Evolutionary conservation across 2,888 invertebrate species (phyloP).

Genomic region (Escarpia spicata): DNA sequence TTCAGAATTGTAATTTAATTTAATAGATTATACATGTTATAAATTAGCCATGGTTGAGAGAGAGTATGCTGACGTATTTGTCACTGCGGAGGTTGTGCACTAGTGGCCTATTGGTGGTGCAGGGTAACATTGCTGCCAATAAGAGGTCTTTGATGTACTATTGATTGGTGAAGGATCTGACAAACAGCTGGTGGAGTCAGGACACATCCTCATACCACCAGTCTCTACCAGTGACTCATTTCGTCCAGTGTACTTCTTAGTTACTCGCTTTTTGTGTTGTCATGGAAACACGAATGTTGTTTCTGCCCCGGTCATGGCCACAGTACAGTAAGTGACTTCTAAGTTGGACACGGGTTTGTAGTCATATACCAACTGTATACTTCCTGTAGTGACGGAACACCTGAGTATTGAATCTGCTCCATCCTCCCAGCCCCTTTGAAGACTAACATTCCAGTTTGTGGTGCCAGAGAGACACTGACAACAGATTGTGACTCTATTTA

Average conservation of each 20-base stretch:
- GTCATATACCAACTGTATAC: no score
- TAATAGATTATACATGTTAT: background rate
- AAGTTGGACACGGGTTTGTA: background rate
- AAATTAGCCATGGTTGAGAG: background rate
- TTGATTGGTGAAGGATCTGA: background rate
- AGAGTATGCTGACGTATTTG: background rate
- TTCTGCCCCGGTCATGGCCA: background rate
- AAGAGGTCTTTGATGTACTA: background rate
- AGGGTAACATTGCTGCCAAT: background rate
- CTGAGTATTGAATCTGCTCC: no score
- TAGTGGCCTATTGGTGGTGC: background rate
- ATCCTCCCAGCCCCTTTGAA: no score
- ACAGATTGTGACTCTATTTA: no score
- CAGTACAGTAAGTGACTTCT: background rate
- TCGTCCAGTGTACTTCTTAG: background rate
- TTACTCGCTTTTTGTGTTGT: background rate
- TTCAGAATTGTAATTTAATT: background rate
- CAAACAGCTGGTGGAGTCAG: background rate
- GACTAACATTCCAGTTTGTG: no score
- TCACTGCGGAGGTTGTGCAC: background rate
- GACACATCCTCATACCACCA: background rate
- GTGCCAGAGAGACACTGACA: no score
- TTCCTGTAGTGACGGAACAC: no score
- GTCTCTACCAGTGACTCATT: background rate
- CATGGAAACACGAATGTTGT: slow-evolving; percentile 7